These are phyloP conservation scores for Eudasyphora cyanicolor DNA, from an alignment of 2,888 invertebrate genomes.

Conservation along the genomic window DNA sequence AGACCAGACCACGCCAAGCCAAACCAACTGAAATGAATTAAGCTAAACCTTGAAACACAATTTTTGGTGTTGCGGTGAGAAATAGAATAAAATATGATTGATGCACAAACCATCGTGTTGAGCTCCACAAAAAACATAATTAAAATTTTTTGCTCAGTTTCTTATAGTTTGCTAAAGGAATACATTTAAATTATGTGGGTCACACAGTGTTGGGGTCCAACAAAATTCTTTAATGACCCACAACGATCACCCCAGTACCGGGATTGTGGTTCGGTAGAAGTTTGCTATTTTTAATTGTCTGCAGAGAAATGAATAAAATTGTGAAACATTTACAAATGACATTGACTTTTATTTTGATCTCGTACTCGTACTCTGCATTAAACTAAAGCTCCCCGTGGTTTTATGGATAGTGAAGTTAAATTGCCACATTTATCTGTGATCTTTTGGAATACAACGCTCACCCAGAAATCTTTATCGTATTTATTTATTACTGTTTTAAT, in stretches of 20 bases:
- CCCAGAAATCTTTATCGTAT: too few species aligned
- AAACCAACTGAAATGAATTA: neutral
- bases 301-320: neutral
- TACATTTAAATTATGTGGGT: neutral
- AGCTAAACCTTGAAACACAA: constrained; percentile 18
- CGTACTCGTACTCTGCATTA: neutral
- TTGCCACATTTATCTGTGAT: too few species aligned
- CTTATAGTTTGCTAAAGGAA: neutral
- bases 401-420: neutral
- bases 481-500: too few species aligned
- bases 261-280: neutral
- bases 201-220: neutral
- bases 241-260: neutral
- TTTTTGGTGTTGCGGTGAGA: neutral
- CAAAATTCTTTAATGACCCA: neutral
- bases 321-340: neutral
- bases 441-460: too few species aligned
- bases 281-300: neutral
- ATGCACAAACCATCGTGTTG: neutral
- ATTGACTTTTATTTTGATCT: neutral
- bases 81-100: constrained; percentile 22
- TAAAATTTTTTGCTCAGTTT: neutral
- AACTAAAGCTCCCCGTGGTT: neutral
- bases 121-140: neutral
- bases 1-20: neutral